Evolutionary conservation across 2,113 vertebrate genomes (phyloP).

Genomic region (Okapia johnstoni): DNA sequence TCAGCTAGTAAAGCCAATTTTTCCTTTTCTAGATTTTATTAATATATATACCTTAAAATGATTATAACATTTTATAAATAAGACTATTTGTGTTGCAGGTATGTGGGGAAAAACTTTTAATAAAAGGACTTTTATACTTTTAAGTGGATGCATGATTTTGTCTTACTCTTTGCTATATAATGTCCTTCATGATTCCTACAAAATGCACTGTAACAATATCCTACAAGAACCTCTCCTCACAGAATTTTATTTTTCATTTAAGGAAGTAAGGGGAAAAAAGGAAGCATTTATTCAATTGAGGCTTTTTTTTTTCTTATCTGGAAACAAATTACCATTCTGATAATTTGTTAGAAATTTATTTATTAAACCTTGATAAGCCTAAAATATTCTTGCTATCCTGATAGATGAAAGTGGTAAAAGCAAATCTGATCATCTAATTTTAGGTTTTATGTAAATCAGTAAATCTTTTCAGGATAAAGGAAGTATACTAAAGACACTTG

Average conservation of each 20-base stretch:
- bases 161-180: neutral
- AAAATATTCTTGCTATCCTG: neutral
- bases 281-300: neutral
- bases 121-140: neutral
- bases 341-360: constrained; percentile 10
- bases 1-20: neutral
- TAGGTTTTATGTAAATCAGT: constrained; percentile 63
- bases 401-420: neutral
- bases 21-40: constrained; percentile 17
- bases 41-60: neutral
- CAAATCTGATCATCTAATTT: constrained; percentile 52
- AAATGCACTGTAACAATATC: neutral
- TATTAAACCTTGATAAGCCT: neutral
- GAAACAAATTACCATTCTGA: constrained; percentile 3
- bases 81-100: neutral
- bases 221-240: neutral
- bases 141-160: constrained; percentile 13
- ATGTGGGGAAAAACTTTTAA: neutral
- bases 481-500: constrained; percentile 12
- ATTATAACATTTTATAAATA: constrained; percentile 37
- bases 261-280: neutral
- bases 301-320: neutral
- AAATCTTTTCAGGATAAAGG: constrained; percentile 54
- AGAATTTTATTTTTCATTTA: constrained; percentile 15
- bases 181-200: neutral